Evolutionary conservation across 2,797 vertebrate species (phyloP).

Genomic region (Pantherophis vulpinus): DNA sequence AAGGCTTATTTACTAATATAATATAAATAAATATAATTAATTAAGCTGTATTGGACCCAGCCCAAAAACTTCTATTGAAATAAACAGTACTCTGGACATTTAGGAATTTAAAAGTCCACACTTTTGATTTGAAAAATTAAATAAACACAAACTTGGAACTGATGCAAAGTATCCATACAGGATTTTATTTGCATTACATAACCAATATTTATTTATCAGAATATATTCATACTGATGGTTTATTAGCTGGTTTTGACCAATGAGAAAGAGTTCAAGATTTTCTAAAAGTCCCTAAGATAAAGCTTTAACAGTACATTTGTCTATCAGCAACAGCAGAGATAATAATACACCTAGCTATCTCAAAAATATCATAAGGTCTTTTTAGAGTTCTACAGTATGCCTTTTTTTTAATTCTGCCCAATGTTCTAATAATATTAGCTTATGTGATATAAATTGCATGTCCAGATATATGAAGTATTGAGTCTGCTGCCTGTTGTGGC

Average conservation of each 20-base stretch:
- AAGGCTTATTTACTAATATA: neutral
- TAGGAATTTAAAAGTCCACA: neutral
- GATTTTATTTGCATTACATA: neutral
- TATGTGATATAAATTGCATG: neutral
- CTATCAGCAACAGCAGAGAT: neutral
- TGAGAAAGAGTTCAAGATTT: neutral
- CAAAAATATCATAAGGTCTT: neutral
- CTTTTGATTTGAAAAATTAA: neutral
- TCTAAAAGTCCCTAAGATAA: neutral
- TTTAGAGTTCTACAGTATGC: neutral
- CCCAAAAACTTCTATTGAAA: neutral
- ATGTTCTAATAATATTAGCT: neutral
- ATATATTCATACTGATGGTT: neutral
- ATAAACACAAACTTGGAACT: neutral
- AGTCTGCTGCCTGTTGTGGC: neutral
- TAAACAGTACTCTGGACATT: neutral
- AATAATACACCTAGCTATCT: neutral
- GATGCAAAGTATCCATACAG: neutral
- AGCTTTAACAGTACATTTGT: neutral
- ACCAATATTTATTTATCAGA: neutral
- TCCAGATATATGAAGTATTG: neutral
- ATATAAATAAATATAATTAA: neutral
- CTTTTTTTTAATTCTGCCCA: neutral
- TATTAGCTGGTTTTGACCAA: neutral
- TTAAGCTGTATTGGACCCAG: neutral